Percentiles rank a stretch among this genome's conserved stretches.
Evolutionary conservation across 2,113 vertebrate species (phyloP).

Genomic region (Poicephalus gulielmi): DNA sequence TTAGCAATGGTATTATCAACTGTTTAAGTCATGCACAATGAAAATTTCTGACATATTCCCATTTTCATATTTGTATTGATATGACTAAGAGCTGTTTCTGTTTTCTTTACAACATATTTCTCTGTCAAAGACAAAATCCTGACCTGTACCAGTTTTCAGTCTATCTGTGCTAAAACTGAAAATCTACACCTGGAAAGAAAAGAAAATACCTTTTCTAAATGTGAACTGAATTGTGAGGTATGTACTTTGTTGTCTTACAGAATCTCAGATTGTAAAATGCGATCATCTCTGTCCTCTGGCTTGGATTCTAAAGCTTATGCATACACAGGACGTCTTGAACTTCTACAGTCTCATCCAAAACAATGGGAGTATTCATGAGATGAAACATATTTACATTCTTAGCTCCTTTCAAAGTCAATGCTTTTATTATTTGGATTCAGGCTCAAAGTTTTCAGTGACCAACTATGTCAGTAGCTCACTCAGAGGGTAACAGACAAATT

Average conservation of each 20-base stretch:
- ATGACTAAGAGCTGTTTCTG: not conserved
- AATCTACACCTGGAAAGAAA: not conserved
- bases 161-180: not conserved
- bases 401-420: conserved; percentile 4
- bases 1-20: not conserved
- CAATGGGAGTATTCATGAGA: not conserved
- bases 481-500: not conserved
- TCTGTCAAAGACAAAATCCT: not conserved
- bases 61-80: not conserved
- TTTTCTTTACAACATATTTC: not conserved
- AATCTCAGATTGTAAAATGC: not conserved
- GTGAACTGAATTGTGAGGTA: not conserved
- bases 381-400: not conserved
- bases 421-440: not conserved
- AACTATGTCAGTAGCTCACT: not conserved
- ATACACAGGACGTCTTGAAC: not conserved
- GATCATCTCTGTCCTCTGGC: not conserved
- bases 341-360: not conserved
- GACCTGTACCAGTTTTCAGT: not conserved
- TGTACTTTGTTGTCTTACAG: not conserved
- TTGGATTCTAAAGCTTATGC: not conserved
- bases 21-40: not conserved
- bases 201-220: not conserved
- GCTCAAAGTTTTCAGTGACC: not conserved
- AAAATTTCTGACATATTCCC: not conserved